Percentiles rank a stretch among this genome's conserved stretches.
These are phyloP conservation scores for Nomada flava DNA, from an alignment of 2,888 invertebrate species.

Conservation along the genomic window DNA sequence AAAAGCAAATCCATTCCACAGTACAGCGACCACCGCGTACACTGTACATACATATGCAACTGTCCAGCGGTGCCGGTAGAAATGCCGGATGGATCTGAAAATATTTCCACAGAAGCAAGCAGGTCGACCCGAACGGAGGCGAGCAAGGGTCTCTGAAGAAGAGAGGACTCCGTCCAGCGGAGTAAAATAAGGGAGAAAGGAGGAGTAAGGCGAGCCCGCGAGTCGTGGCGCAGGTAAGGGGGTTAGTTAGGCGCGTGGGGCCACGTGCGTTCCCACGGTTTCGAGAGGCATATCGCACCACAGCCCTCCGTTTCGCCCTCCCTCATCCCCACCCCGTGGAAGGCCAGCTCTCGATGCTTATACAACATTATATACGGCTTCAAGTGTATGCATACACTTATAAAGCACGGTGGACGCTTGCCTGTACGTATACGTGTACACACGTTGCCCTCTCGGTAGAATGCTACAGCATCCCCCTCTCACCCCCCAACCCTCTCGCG, in stretches of 20 bases:
- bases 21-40: too few relatives aligned
- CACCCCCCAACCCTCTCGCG: slow-evolving; percentile 39
- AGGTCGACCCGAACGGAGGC: not conserved
- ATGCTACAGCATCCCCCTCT: slow-evolving; percentile 42
- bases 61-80: not conserved
- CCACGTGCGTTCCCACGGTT: slow-evolving; percentile 84
- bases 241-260: slow-evolving; percentile 83
- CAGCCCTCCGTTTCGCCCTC: slow-evolving; percentile 73
- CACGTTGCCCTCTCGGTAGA: slow-evolving; percentile 26
- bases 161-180: slow-evolving; percentile 16
- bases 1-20: too few relatives aligned
- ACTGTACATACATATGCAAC: too few relatives aligned
- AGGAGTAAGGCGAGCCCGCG: slow-evolving; percentile 36
- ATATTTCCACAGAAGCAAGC: slow-evolving; percentile 14
- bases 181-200: slow-evolving; percentile 47
- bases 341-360: slow-evolving; percentile 62
- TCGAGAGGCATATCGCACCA: slow-evolving; percentile 82
- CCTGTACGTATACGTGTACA: slow-evolving; percentile 4
- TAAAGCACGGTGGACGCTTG: slow-evolving; percentile 32
- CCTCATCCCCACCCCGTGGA: slow-evolving; percentile 57
- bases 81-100: not conserved
- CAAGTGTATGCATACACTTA: slow-evolving; percentile 63
- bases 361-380: slow-evolving; percentile 66
- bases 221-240: slow-evolving; percentile 67
- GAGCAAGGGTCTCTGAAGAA: slow-evolving; percentile 4